These are phyloP conservation scores for Phalangium opilio DNA, from an alignment of 2,888 invertebrate genomes.

Conservation along the genomic window DNA sequence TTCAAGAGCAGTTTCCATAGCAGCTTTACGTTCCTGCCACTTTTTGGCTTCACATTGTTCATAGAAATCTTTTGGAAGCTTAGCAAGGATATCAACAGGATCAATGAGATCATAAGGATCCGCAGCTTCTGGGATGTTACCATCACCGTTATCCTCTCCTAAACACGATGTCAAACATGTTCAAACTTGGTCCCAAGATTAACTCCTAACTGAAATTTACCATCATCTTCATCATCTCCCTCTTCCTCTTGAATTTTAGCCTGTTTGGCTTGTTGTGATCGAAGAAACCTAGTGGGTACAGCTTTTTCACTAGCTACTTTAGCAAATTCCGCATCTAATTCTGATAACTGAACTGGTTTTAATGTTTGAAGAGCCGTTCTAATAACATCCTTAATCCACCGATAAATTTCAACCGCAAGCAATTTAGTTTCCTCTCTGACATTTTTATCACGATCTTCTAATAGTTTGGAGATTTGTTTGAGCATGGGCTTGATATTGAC, in stretches of 20 bases:
- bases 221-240: constrained; percentile 38
- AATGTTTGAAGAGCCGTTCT: constrained; percentile 68
- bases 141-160: constrained; percentile 34
- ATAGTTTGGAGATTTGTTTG: constrained; percentile 64
- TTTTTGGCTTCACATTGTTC: constrained; percentile 87
- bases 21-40: constrained; percentile 92
- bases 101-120: constrained; percentile 83
- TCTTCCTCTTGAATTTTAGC: constrained; percentile 39
- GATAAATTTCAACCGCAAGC: constrained; percentile 79
- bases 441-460: constrained; percentile 76
- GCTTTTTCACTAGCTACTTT: constrained; percentile 49
- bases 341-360: constrained; percentile 78
- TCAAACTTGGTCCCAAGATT: no score
- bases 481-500: constrained; percentile 72
- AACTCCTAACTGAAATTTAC: no score
- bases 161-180: no score
- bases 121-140: constrained; percentile 39
- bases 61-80: constrained; percentile 87
- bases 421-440: constrained; percentile 84
- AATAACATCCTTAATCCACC: constrained; percentile 63
- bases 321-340: constrained; percentile 73
- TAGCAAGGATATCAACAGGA: constrained; percentile 81
- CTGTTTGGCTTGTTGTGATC: constrained; percentile 63
- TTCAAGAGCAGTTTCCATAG: constrained; percentile 62
- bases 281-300: constrained; percentile 53